phyloP scores from a whole-genome alignment of 2,797 vertebrate genomes.

The Thalassophryne amazonica region DNA sequence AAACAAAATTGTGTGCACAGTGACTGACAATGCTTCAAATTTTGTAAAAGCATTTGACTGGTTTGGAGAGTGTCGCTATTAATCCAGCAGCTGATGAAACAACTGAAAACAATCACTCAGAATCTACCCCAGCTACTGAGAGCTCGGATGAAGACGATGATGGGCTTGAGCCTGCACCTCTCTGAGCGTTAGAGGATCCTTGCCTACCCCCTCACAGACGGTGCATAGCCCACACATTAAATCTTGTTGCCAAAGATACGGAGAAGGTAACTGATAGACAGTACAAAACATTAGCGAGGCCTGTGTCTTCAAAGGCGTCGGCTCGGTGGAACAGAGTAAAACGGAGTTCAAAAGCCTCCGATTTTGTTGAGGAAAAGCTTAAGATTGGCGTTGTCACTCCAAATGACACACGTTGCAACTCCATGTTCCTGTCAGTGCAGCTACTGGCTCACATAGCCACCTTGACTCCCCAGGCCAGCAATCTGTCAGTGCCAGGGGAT shows the following conservation, averaged over 20 bases:
- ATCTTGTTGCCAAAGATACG: neutral
- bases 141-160: neutral
- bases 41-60: neutral
- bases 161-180: neutral
- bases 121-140: neutral
- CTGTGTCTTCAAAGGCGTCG: neutral
- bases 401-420: neutral
- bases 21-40: neutral
- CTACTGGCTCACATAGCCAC: no score
- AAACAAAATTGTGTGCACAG: neutral
- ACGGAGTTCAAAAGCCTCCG: neutral
- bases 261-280: neutral
- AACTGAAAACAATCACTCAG: neutral
- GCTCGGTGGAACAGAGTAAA: neutral
- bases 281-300: neutral
- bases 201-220: neutral
- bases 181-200: neutral
- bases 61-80: no score
- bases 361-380: neutral
- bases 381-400: neutral
- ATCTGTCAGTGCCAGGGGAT: no score
- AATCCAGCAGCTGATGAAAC: neutral
- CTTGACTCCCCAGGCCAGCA: no score
- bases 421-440: no score
- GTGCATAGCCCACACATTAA: neutral